Evolutionary conservation across 2,888 invertebrate species (phyloP).

Genomic region (Heliconius ethilla): DNA sequence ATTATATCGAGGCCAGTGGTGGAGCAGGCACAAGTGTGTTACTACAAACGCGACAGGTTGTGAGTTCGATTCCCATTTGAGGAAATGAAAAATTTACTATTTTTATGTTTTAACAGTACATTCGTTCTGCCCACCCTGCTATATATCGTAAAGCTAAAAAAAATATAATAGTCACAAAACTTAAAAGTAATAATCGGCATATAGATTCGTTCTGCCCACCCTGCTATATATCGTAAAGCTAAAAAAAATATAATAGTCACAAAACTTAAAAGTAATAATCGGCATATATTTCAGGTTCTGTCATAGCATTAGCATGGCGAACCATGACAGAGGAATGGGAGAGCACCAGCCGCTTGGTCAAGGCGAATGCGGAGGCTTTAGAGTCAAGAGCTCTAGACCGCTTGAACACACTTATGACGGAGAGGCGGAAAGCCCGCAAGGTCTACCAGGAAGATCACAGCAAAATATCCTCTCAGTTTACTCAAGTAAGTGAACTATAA

Average conservation of each 20-base stretch:
- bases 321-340: constrained; percentile 95
- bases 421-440: constrained; percentile 93
- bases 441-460: constrained; percentile 94
- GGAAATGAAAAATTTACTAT: too few relatives aligned
- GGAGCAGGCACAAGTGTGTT: too few relatives aligned
- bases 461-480: constrained; percentile 90
- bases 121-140: too few relatives aligned
- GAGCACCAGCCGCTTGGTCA: constrained; percentile 90
- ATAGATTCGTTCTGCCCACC: not conserved
- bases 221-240: too few relatives aligned
- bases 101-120: too few relatives aligned
- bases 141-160: too few relatives aligned
- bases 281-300: constrained; percentile 76
- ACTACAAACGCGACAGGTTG: too few relatives aligned
- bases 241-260: not conserved
- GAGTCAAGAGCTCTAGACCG: constrained; percentile 92
- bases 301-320: constrained; percentile 88
- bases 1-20: not conserved
- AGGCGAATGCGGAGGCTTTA: constrained; percentile 92
- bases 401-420: constrained; percentile 89
- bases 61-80: too few relatives aligned
- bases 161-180: not conserved
- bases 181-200: constrained; percentile 12
- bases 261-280: not conserved
- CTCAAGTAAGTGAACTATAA: too few relatives aligned